A percentile compares a stretch with the other conserved stretches of the same genome.
phyloP scores from a whole-genome alignment of 2,113 vertebrate genomes.

The Oenanthe oenanthe region DNA sequence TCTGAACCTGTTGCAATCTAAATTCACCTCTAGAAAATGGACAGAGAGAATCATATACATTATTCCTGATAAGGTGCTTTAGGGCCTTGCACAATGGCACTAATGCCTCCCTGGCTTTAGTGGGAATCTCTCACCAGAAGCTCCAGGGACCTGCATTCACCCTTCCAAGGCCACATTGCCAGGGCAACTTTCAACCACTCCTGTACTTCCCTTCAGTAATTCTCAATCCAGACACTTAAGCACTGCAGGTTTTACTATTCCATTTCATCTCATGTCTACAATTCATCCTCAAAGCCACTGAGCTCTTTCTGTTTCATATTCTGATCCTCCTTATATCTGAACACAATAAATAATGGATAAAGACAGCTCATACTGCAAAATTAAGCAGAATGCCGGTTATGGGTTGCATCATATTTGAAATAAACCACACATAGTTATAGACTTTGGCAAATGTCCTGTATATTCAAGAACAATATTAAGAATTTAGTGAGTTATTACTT shows the following conservation, averaged over 20 bases:
- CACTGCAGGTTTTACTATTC: background rate
- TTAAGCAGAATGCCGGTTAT: background rate
- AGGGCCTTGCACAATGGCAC: background rate
- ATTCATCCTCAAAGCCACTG: background rate
- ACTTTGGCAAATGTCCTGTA: background rate
- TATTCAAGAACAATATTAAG: background rate
- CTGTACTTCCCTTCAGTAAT: accelerated
- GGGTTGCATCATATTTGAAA: background rate
- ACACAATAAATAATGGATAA: constrained; percentile 42
- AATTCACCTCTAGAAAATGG: background rate
- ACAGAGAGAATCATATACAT: background rate
- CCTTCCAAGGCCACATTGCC: background rate
- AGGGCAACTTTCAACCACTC: background rate
- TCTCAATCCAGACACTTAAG: background rate
- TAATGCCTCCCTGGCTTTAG: background rate
- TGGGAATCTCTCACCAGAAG: background rate
- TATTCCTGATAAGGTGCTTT: background rate
- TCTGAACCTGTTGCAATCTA: background rate
- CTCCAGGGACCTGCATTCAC: background rate
- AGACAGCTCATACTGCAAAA: constrained; percentile 13
- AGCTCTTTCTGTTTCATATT: constrained; percentile 6
- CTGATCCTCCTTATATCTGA: background rate
- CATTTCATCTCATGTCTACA: background rate
- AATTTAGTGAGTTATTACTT: background rate
- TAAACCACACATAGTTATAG: background rate